These are phyloP conservation scores for Pediacus dermestoides DNA, from an alignment of 2,888 invertebrate species.

Conservation along the genomic window DNA sequence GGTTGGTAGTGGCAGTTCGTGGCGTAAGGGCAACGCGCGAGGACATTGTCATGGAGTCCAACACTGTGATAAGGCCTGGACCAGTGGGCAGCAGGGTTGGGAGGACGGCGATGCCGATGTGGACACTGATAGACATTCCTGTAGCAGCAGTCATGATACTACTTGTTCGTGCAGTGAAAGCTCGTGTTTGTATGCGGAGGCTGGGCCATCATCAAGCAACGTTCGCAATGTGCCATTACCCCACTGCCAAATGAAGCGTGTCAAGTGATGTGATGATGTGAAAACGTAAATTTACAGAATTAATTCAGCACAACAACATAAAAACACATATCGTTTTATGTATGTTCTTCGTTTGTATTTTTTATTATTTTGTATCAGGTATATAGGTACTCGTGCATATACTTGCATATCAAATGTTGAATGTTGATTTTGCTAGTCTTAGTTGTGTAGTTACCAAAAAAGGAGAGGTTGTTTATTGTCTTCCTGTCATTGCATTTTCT, in stretches of 20 bases:
- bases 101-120: slow-evolving; percentile 49
- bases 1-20: slow-evolving; percentile 45
- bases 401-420: slow-evolving; percentile 26
- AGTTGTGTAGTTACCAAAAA: slow-evolving; percentile 32
- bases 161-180: slow-evolving; percentile 63
- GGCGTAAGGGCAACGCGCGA: slow-evolving; percentile 37
- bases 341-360: slow-evolving; percentile 13
- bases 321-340: slow-evolving; percentile 13
- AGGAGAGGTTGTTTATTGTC: slow-evolving; percentile 20
- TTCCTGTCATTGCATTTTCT: slow-evolving; percentile 22
- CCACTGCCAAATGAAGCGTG: slow-evolving; percentile 38
- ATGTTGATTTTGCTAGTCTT: slow-evolving; percentile 31
- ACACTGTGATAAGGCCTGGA: slow-evolving; percentile 46
- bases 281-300: slow-evolving; percentile 6
- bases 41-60: slow-evolving; percentile 37
- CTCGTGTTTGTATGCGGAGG: slow-evolving; percentile 61
- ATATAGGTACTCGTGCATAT: too few relatives aligned
- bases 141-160: slow-evolving; percentile 55
- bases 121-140: slow-evolving; percentile 52
- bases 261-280: slow-evolving; percentile 24
- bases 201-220: slow-evolving; percentile 47
- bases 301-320: slow-evolving; percentile 14
- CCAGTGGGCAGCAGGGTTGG: slow-evolving; percentile 43
- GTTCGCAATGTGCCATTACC: slow-evolving; percentile 26
- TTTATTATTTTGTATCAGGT: slow-evolving; percentile 17